Evolutionary conservation across 1,140 invertebrate species (phyloP).

Genomic region (Heliconius hermathena): DNA sequence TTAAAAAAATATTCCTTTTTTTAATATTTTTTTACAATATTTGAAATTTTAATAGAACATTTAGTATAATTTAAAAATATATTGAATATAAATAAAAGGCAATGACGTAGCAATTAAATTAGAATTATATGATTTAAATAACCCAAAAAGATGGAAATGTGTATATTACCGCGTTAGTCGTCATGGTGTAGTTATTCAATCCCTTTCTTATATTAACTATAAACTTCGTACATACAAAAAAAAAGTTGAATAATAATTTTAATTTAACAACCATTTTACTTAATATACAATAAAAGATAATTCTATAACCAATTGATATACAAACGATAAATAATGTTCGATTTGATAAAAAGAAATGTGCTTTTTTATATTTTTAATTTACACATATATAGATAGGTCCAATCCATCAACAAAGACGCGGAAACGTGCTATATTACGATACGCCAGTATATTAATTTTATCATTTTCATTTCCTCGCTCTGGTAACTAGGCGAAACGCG

Average conservation of each 20-base stretch:
- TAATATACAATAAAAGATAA: background rate
- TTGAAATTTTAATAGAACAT: background rate
- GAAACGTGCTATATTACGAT: too few species aligned
- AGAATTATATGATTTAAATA: background rate
- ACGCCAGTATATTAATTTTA: too few species aligned
- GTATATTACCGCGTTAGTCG: background rate
- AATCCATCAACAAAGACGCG: too few species aligned
- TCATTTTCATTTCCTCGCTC: too few species aligned
- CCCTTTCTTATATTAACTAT: background rate
- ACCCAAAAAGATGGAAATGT: background rate
- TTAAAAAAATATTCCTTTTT: too few species aligned
- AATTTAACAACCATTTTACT: too few species aligned
- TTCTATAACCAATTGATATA: background rate
- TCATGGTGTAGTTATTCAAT: background rate
- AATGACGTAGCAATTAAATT: background rate
- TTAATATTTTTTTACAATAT: background rate
- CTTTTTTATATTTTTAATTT: too few species aligned
- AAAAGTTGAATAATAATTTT: background rate
- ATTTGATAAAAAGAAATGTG: too few species aligned
- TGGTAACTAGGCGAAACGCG: too few species aligned
- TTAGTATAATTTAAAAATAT: background rate
- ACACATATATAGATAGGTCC: too few species aligned
- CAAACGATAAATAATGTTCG: background rate
- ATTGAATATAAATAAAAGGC: background rate
- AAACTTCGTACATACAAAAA: background rate